Evolutionary conservation across 23 tunicate species (phyloP), one percentile per base, ranked within the genome.

Genomic region (Halocynthia aurantium): DNA sequence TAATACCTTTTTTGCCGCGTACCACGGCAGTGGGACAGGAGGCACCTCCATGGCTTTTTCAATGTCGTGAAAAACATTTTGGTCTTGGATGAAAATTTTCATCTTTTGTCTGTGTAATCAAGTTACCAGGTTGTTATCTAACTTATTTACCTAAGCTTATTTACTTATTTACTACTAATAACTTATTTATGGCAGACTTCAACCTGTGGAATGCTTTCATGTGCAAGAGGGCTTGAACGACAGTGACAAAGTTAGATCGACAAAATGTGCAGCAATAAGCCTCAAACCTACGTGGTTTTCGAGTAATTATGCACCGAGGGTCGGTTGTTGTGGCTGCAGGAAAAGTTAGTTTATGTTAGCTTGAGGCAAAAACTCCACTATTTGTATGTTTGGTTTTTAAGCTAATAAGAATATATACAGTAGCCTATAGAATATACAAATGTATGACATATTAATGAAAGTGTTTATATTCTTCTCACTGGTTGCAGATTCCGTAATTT

Each of bases 11-110:
- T 31, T 89, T 61, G 85, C 84, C 54, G 84, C 81, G 69, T 89
- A 87, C 96, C 96, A 89, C 7, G 96, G 96, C 67, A 89, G 53
- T 17, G 96, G 96, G n/a, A 89, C 88, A 51, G 96, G 96, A n/a
- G 96, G 96, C 4, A 89, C 96, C 76, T 89, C 96, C 96, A 89
- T 89, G 0, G 96, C 96, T 69, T 89, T 89, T 51, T 89, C 96
- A 61, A 89, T 74, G 58, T 89, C 86, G 52, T 81, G 82, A 52
- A 85, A 85, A 5, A 92, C 81, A 57, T 92, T 90, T 77, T 81
- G 81, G 73, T 92, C 88, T 78, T 92, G 98, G 13, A 92, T 92
- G 5, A 82, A 66, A 10, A 92, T 92, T 57, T 83, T 86, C 52
- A 68, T 92, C 22, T 57, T 78, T 19, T 89, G 78, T 61, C 97